These are phyloP conservation scores for Hoplodrina blanda DNA, from an alignment of 2,888 invertebrate species.

Conservation along the genomic window DNA sequence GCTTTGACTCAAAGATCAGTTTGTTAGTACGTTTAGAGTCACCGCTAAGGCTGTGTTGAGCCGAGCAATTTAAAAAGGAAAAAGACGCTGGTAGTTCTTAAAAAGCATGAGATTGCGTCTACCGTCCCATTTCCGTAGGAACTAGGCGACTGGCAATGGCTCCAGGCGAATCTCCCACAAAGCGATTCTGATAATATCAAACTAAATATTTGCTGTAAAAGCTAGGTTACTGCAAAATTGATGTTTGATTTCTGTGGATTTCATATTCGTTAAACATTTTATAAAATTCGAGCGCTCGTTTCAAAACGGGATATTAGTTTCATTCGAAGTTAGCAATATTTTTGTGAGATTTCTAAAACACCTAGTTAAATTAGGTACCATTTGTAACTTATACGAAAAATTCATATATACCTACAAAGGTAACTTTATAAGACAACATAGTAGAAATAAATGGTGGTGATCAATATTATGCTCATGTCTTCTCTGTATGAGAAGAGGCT, in stretches of 20 bases:
- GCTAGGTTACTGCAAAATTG: conserved; percentile 31
- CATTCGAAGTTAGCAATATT: neutral
- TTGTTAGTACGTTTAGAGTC: conserved; percentile 27
- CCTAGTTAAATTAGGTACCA: no score
- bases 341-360: no score
- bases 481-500: no score
- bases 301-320: conserved; percentile 1
- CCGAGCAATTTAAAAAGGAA: conserved; percentile 63
- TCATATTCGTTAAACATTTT: conserved; percentile 24
- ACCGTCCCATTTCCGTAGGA: conserved; percentile 69
- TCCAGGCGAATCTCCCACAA: conserved; percentile 64
- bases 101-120: conserved; percentile 70
- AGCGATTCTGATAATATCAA: conserved; percentile 61
- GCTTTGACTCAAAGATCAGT: conserved; percentile 44
- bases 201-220: conserved; percentile 39
- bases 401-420: neutral
- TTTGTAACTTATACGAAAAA: no score
- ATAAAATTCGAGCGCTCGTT: conserved; percentile 4
- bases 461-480: no score
- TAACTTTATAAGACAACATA: neutral
- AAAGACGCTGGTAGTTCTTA: conserved; percentile 61
- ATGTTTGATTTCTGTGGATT: conserved; percentile 20
- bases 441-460: no score
- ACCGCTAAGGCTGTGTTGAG: conserved; percentile 31
- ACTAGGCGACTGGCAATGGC: conserved; percentile 58